Conservation (phyloP, 2,797 vertebrate species). For the Leptoclinus maculatus region DNA sequence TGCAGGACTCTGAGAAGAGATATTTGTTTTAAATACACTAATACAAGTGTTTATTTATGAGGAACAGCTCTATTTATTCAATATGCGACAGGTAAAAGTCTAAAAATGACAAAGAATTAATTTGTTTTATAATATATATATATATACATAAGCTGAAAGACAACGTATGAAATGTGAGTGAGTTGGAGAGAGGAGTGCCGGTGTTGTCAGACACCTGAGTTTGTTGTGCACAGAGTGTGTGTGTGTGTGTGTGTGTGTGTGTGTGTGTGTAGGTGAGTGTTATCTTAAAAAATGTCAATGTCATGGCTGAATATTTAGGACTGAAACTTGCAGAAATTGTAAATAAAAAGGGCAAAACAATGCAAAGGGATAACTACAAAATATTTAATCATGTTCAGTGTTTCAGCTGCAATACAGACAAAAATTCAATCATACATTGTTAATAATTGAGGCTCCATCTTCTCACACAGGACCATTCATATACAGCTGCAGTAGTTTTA, state of each 20-base stretch:
- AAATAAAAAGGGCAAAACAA: background rate
- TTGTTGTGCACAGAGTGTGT: no score
- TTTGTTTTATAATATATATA: no score
- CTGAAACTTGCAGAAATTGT: background rate
- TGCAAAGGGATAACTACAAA: slow-evolving; percentile 20
- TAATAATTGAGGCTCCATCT: background rate
- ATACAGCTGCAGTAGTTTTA: background rate
- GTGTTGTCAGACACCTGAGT: no score
- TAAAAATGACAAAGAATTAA: no score
- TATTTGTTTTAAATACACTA: no score
- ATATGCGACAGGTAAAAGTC: background rate
- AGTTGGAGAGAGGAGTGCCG: no score
- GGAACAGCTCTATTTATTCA: background rate
- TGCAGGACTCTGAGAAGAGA: background rate
- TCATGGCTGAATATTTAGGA: background rate
- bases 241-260: no score
- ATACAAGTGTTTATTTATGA: no score
- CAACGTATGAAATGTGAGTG: no score
- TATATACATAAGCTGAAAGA: no score
- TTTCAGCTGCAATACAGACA: slow-evolving; percentile 5
- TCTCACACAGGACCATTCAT: background rate
- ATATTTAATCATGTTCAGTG: slow-evolving; percentile 26
- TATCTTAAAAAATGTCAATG: no score
- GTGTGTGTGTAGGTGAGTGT: no score
- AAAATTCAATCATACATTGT: background rate